Evolutionary conservation across 2,797 vertebrate genomes (phyloP), one percentile per base, ranked within the genome.

Genomic region (Anableps anableps): DNA sequence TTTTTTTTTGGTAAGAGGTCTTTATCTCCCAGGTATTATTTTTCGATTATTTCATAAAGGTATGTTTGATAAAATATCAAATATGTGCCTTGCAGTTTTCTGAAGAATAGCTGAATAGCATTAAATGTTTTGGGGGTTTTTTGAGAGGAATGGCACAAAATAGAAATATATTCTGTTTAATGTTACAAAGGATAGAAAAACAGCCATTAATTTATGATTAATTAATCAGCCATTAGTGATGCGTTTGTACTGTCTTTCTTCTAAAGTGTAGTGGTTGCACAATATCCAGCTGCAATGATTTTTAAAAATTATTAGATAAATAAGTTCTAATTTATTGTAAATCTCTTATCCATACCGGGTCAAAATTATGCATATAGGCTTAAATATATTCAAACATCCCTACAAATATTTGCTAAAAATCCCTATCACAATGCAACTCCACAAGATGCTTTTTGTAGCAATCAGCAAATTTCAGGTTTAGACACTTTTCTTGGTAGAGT

Each of bases 11-110:
- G 26, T 41, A 10, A 31, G 17, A 45, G 14, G 43, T 68, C 71
- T 78, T 88, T 74, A 83, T 76, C 13, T 71, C 76, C 55, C 7
- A 29, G 80, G 62, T 48, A 77, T 76, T 17, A 72, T 74, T 45
- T 83, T 72, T 80, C 8, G 29, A 72, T 64, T 3, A 75, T 62
- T 79, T 10, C 16, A 66, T 78, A 34, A 51, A 50, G 36, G 5
- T 78, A 72, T 72, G 1, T 48, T 45, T 11, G 7, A 80, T 68
- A 74, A 75, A 74, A 45, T 64, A 26, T 55, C 0, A 76, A 9
- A 62, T 23, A 43, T 51, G 41, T 10, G 2, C 36, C 21, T 13
- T 36, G 34, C 72, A 66, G 5, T 38, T 31, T 38, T n/a, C 31
- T 7, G 7, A 55, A 71, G 26, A n/a, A 55, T 38, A n/a, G 9